Conservation (phyloP, 2,113 vertebrate genomes). For the Mesoclemmys tuberculata region DNA sequence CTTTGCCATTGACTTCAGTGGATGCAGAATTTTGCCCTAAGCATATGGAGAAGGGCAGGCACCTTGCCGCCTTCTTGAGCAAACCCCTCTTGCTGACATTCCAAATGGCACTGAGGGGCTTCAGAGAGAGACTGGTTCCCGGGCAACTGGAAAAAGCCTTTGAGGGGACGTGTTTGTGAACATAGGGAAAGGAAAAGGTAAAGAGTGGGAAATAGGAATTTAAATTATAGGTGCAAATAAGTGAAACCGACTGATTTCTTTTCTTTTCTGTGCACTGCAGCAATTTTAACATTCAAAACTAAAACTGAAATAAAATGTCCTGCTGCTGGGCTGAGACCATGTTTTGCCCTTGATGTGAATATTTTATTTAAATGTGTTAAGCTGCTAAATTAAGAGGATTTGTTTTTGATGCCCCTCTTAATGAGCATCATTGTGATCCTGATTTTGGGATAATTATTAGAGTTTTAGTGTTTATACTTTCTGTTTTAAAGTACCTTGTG, state of each 20-base stretch:
- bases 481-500: conserved; percentile 30
- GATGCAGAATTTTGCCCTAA: neutral
- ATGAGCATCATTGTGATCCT: conserved; percentile 8
- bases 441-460: conserved; percentile 11
- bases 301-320: conserved; percentile 1
- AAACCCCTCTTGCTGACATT: neutral
- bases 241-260: neutral
- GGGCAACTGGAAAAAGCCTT: conserved; percentile 49
- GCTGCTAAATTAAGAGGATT: neutral
- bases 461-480: conserved; percentile 10
- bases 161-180: conserved; percentile 44
- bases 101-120: neutral
- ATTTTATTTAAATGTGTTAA: neutral
- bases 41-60: neutral
- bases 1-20: neutral
- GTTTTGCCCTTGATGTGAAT: neutral
- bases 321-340: neutral
- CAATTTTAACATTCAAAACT: neutral
- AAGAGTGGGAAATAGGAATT: conserved; percentile 2
- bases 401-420: conserved; percentile 39
- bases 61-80: neutral
- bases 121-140: conserved; percentile 40
- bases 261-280: conserved; percentile 22
- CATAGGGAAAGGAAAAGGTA: conserved; percentile 7
- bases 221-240: conserved; percentile 55